Base-by-base conservation (phyloP, 2,113 vertebrate genomes). In the Hylia prasina region DNA sequence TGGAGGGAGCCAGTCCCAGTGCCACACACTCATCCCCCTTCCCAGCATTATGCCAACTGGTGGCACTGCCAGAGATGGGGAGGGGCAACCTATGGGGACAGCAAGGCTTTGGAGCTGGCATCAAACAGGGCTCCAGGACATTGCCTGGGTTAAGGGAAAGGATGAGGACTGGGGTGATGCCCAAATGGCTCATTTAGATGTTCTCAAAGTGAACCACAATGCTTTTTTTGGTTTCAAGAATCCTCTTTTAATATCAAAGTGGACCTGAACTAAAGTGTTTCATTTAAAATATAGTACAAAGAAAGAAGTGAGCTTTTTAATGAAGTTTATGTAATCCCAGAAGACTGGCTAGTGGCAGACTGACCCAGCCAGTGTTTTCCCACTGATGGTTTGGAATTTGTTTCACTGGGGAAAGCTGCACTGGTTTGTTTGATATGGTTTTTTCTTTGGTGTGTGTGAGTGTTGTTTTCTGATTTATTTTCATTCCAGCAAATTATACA, bases 281-380 rank as follows among this genome's bases (percentile, higher is more conserved):
- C 54, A 45, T 83, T 25, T 25, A 13, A 78, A 90, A 51, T 4
- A 6, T 18, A 64, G 15, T 76, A 85, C 75, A 69, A 71, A 86
- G 82, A 60, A 82, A 85, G 40, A 90, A 83, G 56, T 37, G 47
- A 94, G 42, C 39, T 58, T 73, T 77, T n/a, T 13, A 21, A 23
- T 56, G 20, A 50, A 31, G 37, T 68, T 93, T 53, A 37, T 88
- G 57, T 56, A 60, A 68, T 82, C 82, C 87, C 82, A 93, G 75
- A 72, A 79, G 88, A 72, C 75, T 56, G 63, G 61, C 56, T 58
- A 56, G 80, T 95, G 91, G 91, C 95, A 94, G 47, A 58, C 15
- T 93, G 94, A 91, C 96, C 96, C 80, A 93, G 86, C 76, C 89
- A 87, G 23, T 33, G 60, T 63, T 89, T 96, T 95, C 83, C 80